Evolutionary conservation across 2,113 vertebrate species (phyloP), one percentile per base, ranked within the genome.

Genomic region (Ptilorrhoa leucosticta): DNA sequence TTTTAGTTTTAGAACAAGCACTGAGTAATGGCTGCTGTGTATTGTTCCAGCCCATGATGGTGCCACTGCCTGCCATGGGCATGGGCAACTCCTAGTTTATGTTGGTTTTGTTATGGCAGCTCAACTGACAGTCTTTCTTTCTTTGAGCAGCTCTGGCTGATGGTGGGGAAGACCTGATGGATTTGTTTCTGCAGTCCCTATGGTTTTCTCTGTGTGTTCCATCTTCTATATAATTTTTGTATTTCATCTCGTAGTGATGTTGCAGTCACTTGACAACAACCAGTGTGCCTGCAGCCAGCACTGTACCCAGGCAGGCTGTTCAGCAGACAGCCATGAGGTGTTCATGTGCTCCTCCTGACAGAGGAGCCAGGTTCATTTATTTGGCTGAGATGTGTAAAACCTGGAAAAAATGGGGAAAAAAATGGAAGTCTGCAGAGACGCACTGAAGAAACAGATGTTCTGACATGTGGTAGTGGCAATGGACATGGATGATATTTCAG

Each of bases 31-130:
- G 50, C 63, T 65, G 20, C 44, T 50, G 57, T 3, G 1, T 14
- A 4, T n/a, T 7, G 0, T 19, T 58, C n/a, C 39, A 58, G 53
- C 48, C 48, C 0, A 0, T 17, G 53, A 22, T 1, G 8, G 57
- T 48, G 64, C 45, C 17, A 4, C 77, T 27, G 68, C 65, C 63
- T 44, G 24, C 35, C 15, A 4, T 0, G 1, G 77, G 47, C 57
- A 70, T 2, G 12, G 17, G 37, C 23, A 56, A 15, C n/a, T 73
- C 7, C 0, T 33, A 23, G 5, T 78, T 79, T 35, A 5, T 40
- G 14, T 18, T 27, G 5, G 11, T 61, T 84, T 71, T 69, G 8
- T 69, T 64, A 20, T 0, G 4, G 31, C 70, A 86, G 70, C 68
- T 76, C 54, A 66, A 3, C 0, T 45, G n/a, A 44, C 17, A 64